These are phyloP conservation scores for Rhorus exstirpatorius DNA, from an alignment of 2,888 invertebrate species.

Conservation along the genomic window DNA sequence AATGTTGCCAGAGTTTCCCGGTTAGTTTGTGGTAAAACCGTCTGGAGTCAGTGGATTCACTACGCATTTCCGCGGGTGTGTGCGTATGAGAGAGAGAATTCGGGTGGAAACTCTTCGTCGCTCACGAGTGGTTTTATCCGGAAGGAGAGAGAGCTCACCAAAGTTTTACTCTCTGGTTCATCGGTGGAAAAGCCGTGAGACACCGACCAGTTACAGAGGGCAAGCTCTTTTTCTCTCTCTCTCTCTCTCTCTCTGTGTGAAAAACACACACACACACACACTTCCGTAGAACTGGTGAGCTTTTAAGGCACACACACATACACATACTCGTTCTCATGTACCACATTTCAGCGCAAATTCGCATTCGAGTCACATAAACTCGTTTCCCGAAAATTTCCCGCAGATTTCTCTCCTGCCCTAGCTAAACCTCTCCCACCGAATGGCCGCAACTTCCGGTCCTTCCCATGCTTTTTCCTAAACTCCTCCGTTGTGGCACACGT, in stretches of 20 bases:
- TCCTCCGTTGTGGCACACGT: conserved; percentile 15
- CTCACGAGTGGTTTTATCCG: conserved; percentile 55
- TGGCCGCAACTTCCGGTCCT: conserved; percentile 30
- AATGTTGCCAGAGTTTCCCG: conserved; percentile 49
- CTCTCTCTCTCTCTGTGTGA: not conserved
- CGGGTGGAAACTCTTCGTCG: conserved; percentile 16
- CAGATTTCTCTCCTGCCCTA: not conserved
- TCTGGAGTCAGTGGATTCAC: conserved; percentile 32
- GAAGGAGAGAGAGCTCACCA: conserved; percentile 28
- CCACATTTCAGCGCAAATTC: conserved; percentile 62
- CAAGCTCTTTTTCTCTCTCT: conserved; percentile 24
- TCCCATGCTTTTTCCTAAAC: not conserved
- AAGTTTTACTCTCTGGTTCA: conserved; percentile 54
- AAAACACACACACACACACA: not conserved
- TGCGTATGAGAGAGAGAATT: not conserved
- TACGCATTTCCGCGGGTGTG: not conserved
- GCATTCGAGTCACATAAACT: conserved; percentile 68
- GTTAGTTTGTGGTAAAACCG: conserved; percentile 54
- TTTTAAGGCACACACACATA: conserved; percentile 36
- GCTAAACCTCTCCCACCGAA: conserved; percentile 22
- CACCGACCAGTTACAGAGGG: conserved; percentile 46
- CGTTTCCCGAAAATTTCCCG: conserved; percentile 58
- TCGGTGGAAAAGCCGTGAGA: conserved; percentile 58
- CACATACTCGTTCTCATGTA: conserved; percentile 11
- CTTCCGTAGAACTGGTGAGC: conserved; percentile 10